These are phyloP conservation scores for Sphaerodactylus townsendi DNA, from an alignment of 2,113 vertebrate species.

Conservation along the genomic window DNA sequence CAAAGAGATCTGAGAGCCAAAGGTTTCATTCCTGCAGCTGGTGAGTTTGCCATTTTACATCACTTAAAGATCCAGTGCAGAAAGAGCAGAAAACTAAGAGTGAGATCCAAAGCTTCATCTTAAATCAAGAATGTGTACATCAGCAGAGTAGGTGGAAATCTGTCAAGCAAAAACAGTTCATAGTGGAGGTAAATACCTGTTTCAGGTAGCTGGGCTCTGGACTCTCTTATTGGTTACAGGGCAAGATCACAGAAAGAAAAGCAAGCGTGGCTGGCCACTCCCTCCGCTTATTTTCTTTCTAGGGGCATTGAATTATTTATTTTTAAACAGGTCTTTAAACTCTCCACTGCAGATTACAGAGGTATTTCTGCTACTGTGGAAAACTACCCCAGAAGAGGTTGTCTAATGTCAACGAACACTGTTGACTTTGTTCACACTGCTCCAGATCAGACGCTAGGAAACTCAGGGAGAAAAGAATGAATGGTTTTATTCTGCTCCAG, in stretches of 20 bases:
- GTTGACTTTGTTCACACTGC: slow-evolving; percentile 73
- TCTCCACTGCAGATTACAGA: slow-evolving; percentile 45
- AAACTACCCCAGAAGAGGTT: slow-evolving; percentile 73
- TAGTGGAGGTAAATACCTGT: neutral
- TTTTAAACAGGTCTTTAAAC: slow-evolving; percentile 53
- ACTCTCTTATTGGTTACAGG: slow-evolving; percentile 36
- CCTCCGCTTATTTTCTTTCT: slow-evolving; percentile 50
- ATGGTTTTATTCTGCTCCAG: slow-evolving; percentile 68
- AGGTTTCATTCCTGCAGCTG: neutral
- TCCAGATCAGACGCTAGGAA: slow-evolving; percentile 45
- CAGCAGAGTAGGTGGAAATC: slow-evolving; percentile 1
- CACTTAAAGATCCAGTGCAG: neutral
- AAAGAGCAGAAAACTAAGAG: accelerated
- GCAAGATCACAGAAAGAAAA: slow-evolving; percentile 31
- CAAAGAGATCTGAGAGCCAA: neutral
- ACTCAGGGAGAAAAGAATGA: slow-evolving; percentile 68
- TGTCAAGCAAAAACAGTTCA: slow-evolving; percentile 2
- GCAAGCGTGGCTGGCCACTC: slow-evolving; percentile 4
- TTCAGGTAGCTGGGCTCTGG: slow-evolving; percentile 41
- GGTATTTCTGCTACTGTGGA: slow-evolving; percentile 65
- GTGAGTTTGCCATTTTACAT: neutral
- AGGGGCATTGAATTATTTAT: slow-evolving; percentile 9
- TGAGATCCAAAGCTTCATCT: neutral
- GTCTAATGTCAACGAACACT: slow-evolving; percentile 68
- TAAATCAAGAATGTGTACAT: neutral